These are phyloP conservation scores for Apoda limacodes DNA, from an alignment of 2,888 invertebrate genomes.

Conservation along the genomic window DNA sequence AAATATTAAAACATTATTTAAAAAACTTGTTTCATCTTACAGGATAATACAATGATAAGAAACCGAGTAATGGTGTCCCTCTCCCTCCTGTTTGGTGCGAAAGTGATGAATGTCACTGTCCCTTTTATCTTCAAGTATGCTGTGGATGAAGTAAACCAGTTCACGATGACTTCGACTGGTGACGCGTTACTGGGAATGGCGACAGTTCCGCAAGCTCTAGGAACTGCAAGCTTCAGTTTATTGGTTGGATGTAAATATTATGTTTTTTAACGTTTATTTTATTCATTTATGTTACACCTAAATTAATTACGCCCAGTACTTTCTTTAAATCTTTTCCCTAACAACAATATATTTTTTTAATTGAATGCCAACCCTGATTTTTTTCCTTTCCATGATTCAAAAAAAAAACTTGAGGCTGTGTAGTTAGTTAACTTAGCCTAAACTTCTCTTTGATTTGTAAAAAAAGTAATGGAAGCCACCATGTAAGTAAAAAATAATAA, in stretches of 20 bases:
- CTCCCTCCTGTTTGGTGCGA: constrained; percentile 82
- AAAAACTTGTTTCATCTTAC: too few relatives aligned
- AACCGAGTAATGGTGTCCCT: constrained; percentile 87
- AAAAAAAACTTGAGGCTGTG: too few relatives aligned
- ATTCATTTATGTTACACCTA: neutral
- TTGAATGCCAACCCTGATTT: too few relatives aligned
- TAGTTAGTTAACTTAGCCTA: too few relatives aligned
- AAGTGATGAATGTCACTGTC: constrained; percentile 90
- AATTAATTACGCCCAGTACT: too few relatives aligned
- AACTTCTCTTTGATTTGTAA: too few relatives aligned
- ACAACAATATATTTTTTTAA: too few relatives aligned
- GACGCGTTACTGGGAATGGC: constrained; percentile 77
- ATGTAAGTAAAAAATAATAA: too few relatives aligned
- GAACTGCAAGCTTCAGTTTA: constrained; percentile 82
- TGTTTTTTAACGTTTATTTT: constrained; percentile 1
- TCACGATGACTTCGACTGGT: constrained; percentile 47
- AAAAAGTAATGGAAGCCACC: too few relatives aligned
- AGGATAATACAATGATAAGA: constrained; percentile 81
- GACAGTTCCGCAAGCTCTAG: constrained; percentile 82
- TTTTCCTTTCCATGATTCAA: too few relatives aligned
- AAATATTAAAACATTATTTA: too few relatives aligned
- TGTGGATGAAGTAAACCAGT: constrained; percentile 86
- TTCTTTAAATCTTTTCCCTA: too few relatives aligned
- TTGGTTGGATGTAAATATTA: constrained; percentile 86
- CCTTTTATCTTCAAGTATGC: constrained; percentile 97